Evolutionary conservation across 2,797 vertebrate genomes (phyloP).

Genomic region (Lithobates sylvaticus): DNA sequence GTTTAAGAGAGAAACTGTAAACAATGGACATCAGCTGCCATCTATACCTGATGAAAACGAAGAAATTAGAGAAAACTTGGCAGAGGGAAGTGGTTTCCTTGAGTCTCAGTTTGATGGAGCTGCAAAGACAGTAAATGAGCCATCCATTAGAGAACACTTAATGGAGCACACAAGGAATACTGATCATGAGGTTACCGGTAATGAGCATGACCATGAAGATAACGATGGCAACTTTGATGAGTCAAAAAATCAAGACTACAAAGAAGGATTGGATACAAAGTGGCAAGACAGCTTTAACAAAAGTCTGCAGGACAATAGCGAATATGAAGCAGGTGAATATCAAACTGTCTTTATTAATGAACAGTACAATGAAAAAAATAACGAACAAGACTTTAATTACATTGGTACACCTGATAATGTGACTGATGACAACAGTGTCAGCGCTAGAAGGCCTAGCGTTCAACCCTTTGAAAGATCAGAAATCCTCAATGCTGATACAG

Average conservation of each 20-base stretch:
- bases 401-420: not conserved
- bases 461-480: not conserved
- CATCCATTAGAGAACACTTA: conserved; percentile 45
- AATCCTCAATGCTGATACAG: not conserved
- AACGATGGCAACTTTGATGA: conserved; percentile 47
- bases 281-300: not conserved
- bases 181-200: conserved; percentile 40
- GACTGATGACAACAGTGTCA: not conserved
- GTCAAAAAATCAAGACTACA: conserved; percentile 17
- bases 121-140: conserved; percentile 2
- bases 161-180: conserved; percentile 37
- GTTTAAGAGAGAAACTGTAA: not conserved
- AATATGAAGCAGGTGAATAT: conserved; percentile 20
- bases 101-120: conserved; percentile 33
- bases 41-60: conserved; percentile 21
- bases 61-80: not conserved
- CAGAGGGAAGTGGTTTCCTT: conserved; percentile 11
- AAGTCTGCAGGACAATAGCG: conserved; percentile 6
- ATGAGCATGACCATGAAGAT: conserved; percentile 10
- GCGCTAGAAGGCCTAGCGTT: not conserved
- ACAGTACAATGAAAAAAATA: conserved; percentile 12
- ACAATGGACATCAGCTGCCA: not conserved
- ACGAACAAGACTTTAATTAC: conserved; percentile 15
- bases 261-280: conserved; percentile 35
- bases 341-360: conserved; percentile 9